phyloP scores from a whole-genome alignment of 2,113 vertebrate genomes.

The Zosterops lateralis region DNA sequence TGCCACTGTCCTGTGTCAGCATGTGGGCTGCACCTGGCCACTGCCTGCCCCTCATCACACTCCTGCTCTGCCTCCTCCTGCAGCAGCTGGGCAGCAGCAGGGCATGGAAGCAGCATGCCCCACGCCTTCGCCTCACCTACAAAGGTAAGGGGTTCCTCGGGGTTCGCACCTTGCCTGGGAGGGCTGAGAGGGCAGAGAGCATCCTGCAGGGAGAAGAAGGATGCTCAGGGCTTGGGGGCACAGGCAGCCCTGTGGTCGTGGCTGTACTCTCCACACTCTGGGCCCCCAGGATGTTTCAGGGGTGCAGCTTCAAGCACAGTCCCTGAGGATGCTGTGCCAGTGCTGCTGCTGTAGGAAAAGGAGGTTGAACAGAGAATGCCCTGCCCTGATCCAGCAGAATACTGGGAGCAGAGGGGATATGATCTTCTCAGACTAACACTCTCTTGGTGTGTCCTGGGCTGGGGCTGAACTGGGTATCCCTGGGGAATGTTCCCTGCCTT shows the following conservation, averaged over 20 bases:
- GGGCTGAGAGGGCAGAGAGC: not conserved
- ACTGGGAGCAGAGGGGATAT: accelerated
- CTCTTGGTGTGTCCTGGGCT: not conserved
- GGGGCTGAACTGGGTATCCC: not conserved
- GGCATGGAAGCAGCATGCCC: conserved; percentile 45
- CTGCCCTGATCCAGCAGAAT: not conserved
- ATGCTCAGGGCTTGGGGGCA: not conserved
- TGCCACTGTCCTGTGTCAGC: not conserved
- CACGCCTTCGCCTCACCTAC: conserved; percentile 65
- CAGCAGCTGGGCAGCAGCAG: not conserved
- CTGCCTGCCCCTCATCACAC: not conserved
- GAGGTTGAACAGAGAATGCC: not conserved
- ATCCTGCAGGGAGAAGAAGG: accelerated
- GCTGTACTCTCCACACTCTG: accelerated
- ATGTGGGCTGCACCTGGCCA: not conserved
- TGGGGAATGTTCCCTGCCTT: not conserved
- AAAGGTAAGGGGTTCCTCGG: conserved; percentile 52
- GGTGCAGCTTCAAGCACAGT: not conserved
- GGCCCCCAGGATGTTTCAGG: not conserved
- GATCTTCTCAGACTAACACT: not conserved
- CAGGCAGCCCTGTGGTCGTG: accelerated
- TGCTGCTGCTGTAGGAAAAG: accelerated
- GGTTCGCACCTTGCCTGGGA: not conserved
- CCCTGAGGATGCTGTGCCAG: not conserved
- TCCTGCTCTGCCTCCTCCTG: conserved; percentile 27